phyloP scores from a whole-genome alignment of 2,113 vertebrate genomes.

The Leptobrachium leishanense region DNA sequence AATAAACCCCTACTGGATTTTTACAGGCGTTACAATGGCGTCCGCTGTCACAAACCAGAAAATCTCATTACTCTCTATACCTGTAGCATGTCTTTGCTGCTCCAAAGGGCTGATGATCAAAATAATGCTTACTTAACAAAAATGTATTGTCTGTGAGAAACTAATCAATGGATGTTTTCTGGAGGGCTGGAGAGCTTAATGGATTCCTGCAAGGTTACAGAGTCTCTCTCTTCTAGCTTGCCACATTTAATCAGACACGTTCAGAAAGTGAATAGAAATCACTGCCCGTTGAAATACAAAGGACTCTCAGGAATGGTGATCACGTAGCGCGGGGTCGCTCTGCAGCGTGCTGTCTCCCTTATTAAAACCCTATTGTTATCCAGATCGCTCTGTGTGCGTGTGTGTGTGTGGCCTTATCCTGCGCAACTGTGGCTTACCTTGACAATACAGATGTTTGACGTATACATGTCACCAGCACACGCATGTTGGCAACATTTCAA shows the following conservation, averaged over 20 bases:
- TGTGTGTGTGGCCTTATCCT: no score
- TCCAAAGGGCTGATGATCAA: constrained; percentile 2
- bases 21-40: no score
- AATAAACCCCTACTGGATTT: no score
- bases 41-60: no score
- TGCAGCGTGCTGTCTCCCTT: constrained; percentile 10
- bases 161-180: constrained; percentile 17
- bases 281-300: constrained; percentile 5
- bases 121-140: neutral
- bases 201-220: constrained; percentile 20
- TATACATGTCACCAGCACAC: no score
- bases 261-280: constrained; percentile 12
- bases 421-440: no score
- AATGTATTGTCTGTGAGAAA: constrained; percentile 2
- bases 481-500: no score
- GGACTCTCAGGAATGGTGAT: constrained; percentile 17
- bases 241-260: constrained; percentile 32
- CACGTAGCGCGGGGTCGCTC: constrained; percentile 10
- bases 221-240: constrained; percentile 15
- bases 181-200: constrained; percentile 11
- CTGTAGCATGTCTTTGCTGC: no score
- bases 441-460: no score
- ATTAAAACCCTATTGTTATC: neutral
- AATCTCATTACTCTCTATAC: no score
- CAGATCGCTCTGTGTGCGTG: no score